These are phyloP conservation scores for Leptobrachium leishanense DNA, from an alignment of 2,113 vertebrate species.

Conservation along the genomic window DNA sequence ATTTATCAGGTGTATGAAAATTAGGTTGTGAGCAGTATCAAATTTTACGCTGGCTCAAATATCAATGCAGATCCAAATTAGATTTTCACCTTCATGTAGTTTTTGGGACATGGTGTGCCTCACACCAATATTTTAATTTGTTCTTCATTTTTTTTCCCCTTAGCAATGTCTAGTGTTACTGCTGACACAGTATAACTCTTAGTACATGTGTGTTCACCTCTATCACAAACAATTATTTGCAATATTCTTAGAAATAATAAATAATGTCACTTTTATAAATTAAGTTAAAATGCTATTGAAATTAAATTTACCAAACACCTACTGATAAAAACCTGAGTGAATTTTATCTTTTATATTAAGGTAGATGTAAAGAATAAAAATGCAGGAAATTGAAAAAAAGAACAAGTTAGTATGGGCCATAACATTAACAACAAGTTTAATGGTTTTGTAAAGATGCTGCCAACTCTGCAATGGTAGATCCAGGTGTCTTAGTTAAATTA, in stretches of 20 bases:
- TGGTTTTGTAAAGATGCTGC: conserved; percentile 21
- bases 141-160: no score
- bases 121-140: no score
- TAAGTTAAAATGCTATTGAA: neutral
- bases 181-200: no score
- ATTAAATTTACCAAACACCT: neutral
- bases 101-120: no score
- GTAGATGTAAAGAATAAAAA: conserved; percentile 13
- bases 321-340: neutral
- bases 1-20: no score
- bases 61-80: no score
- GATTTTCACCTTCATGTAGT: no score
- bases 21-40: no score
- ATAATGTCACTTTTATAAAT: neutral
- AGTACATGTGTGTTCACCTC: no score
- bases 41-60: no score
- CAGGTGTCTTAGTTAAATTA: conserved; percentile 15
- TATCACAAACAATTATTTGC: neutral
- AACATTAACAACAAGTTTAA: conserved; percentile 18
- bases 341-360: conserved; percentile 2
- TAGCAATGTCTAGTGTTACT: no score
- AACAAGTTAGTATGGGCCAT: neutral
- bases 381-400: conserved; percentile 32
- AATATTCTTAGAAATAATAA: neutral
- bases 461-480: conserved; percentile 4